A percentile compares a stretch with the other conserved stretches of the same genome.
phyloP scores from a whole-genome alignment of 2,797 vertebrate species.

The Oreochromis grahami region DNA sequence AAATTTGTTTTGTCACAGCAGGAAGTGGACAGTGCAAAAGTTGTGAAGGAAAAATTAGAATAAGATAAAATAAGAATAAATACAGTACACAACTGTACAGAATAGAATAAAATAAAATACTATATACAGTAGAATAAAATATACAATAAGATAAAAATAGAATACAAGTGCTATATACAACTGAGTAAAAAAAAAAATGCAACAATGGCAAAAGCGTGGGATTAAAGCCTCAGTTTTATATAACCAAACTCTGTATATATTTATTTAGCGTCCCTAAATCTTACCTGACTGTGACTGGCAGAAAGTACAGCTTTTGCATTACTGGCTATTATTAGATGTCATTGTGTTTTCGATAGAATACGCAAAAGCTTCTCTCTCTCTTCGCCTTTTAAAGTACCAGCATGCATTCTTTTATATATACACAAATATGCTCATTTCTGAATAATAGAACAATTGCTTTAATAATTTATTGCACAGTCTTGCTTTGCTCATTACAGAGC shows the following conservation, averaged over 20 bases:
- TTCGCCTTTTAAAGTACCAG: neutral
- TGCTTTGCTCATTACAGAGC: neutral
- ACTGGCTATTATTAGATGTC: neutral
- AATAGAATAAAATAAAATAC: too few relatives aligned
- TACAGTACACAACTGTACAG: too few relatives aligned
- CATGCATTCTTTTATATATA: neutral
- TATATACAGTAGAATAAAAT: too few relatives aligned
- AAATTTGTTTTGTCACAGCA: too few relatives aligned
- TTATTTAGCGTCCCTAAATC: neutral
- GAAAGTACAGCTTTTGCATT: neutral
- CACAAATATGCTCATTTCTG: neutral
- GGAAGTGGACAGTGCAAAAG: too few relatives aligned
- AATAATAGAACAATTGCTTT: neutral
- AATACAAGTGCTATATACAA: too few relatives aligned
- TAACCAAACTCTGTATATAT: neutral
- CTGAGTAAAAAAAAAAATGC: too few relatives aligned
- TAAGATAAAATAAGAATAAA: too few relatives aligned
- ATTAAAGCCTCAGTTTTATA: neutral
- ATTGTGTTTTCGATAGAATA: neutral
- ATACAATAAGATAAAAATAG: too few relatives aligned
- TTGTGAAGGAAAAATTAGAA: too few relatives aligned
- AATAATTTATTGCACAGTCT: neutral
- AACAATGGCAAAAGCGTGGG: too few relatives aligned
- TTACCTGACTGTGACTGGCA: neutral
- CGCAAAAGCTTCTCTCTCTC: neutral